These are phyloP conservation scores for Myotis pilosus DNA, from an alignment of 2,797 vertebrate species.

Conservation along the genomic window DNA sequence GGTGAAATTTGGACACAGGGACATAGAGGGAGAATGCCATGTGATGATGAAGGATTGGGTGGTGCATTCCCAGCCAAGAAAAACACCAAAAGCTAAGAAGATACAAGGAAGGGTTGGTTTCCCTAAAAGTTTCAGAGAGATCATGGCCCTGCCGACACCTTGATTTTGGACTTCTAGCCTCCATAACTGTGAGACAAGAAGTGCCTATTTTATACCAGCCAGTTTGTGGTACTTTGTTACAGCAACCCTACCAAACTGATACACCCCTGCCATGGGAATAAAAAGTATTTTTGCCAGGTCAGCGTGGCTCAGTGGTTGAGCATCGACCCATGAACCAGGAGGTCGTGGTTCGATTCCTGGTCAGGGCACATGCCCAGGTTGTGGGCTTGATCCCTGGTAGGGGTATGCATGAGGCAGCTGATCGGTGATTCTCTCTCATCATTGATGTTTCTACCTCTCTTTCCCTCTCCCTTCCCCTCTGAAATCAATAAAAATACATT, in stretches of 20 bases:
- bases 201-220: background rate
- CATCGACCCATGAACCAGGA: too few relatives aligned
- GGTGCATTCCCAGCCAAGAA: background rate
- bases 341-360: too few relatives aligned
- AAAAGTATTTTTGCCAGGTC: background rate
- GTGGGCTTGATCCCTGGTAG: too few relatives aligned
- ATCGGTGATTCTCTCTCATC: too few relatives aligned
- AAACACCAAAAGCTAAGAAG: background rate
- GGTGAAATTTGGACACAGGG: background rate
- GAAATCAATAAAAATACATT: too few relatives aligned
- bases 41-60: background rate
- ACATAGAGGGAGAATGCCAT: background rate
- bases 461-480: too few relatives aligned
- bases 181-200: background rate
- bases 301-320: too few relatives aligned
- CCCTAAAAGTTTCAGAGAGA: background rate
- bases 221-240: background rate
- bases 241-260: background rate
- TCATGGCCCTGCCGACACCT: background rate
- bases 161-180: background rate
- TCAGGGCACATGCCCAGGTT: too few relatives aligned
- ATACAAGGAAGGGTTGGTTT: background rate
- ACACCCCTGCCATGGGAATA: background rate
- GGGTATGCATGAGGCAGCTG: too few relatives aligned
- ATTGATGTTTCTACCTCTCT: too few relatives aligned